Evolutionary conservation across 2,888 invertebrate species (phyloP), one percentile per base, ranked within the genome.

Genomic region (Chymomyza procnemis): DNA sequence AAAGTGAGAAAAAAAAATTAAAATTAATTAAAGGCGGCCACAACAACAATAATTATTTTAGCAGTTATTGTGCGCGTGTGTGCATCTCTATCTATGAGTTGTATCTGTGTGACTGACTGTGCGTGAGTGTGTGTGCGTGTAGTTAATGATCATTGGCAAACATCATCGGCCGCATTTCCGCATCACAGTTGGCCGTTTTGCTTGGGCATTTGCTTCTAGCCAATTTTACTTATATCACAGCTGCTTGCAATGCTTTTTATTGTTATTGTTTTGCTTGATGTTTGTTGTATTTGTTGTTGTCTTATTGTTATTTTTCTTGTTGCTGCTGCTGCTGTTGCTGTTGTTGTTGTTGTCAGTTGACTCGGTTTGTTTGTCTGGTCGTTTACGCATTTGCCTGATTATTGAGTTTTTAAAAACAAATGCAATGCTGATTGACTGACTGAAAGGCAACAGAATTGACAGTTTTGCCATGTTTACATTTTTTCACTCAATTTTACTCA

Each of bases 1-100:
- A 41, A 12, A 12, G 34, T 12, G 3, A 41, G 34, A 41, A 5
- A 3, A 41, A 41, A 41, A 26, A 26, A n/a, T n/a, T n/a, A n/a
- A n/a, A 83, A 83, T 83, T 75, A 79, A 80, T 85, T 85, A 81
- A 79, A 74, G 66, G 61, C 57, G 57, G 65, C 69, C 65, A 58
- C 60, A 64, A 64, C 46, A 69, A 67, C 21, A 58, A 66, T 69
- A 72, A 75, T 50, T 52, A 61, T 59, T 61, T 41, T 58, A 61
- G 60, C 61, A 68, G 61, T 68, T 68, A 61, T 69, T 56, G 69
- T 50, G 9, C 4, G n/a, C 9, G 47, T 47, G 47, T 47, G 47
- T 16, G 47, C 12, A 41, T 41, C 46, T 41, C 12, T 12, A 41
- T 41, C 8, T 26, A 8, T 6, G 26, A 26, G 26, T n/a, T n/a